A percentile compares a stretch with the other conserved stretches of the same genome.
These are phyloP conservation scores for Tachysurus fulvidraco DNA, from an alignment of 2,113 vertebrate genomes.

Conservation along the genomic window DNA sequence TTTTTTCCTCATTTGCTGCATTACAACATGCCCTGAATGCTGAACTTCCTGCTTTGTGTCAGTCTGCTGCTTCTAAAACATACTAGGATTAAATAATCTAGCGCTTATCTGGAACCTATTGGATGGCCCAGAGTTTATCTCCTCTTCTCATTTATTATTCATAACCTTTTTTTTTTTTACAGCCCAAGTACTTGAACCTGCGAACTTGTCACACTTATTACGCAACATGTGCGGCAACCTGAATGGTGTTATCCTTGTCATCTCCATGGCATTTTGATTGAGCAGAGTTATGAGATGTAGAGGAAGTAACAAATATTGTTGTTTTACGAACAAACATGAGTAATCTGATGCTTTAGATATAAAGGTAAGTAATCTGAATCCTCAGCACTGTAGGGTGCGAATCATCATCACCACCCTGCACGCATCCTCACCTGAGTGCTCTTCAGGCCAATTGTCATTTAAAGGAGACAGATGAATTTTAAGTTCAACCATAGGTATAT, in stretches of 20 bases:
- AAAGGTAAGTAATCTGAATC: constrained; percentile 38
- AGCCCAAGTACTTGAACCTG: not conserved
- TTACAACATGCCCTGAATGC: constrained; percentile 65
- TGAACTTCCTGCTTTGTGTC: constrained; percentile 54
- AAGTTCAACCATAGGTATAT: not conserved
- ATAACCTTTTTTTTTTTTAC: not conserved
- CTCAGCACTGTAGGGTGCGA: not conserved
- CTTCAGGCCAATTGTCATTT: not conserved
- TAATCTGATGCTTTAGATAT: constrained; percentile 23
- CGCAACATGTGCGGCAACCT: not conserved
- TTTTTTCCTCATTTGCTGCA: constrained; percentile 47
- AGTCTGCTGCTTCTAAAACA: constrained; percentile 11
- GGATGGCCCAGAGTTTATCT: not conserved
- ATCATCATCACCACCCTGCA: constrained; percentile 19
- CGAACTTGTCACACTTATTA: not conserved
- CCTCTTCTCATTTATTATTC: constrained; percentile 4
- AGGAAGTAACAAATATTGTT: constrained; percentile 11
- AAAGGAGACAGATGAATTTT: not conserved
- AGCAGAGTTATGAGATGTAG: constrained; percentile 10
- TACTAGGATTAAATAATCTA: constrained; percentile 8
- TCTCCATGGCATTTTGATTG: not conserved
- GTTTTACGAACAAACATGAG: constrained; percentile 3
- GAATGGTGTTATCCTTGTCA: not conserved
- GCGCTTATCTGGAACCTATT: not conserved
- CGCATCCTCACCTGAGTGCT: not conserved